Evolutionary conservation across 2,888 invertebrate genomes (phyloP), one percentile per base, ranked within the genome.

Genomic region (Leptinotarsa tumamoca): DNA sequence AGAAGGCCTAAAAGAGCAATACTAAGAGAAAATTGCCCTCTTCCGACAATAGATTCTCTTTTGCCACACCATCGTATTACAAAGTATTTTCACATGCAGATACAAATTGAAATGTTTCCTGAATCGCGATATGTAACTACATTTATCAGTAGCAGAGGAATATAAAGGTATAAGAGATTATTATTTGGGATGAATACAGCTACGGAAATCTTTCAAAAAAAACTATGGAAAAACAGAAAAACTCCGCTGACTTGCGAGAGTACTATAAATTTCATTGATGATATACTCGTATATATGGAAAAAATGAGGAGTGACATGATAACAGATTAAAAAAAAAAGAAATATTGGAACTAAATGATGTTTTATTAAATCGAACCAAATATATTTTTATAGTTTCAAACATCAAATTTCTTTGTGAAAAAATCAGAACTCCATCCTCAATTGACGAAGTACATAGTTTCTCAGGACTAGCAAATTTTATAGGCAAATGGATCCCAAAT

Each of bases 1-100:
- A 77, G 85, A 15, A 76, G 86, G 23, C 80, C 85, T 74, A 86
- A 87, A 79, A 78, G 75, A 71, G 85, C 86, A 4, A 82, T 86
- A 21, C 67, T 78, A 56, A 76, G 78, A 58, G 81, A 82, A 71
- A 81, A 82, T 69, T 80, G 78, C 68, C 82, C 82, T 13, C 67
- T 83, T 23, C 82, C 82, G 18, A 82, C 80, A 33, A 78, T 84
- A 43, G 83, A 84, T n/a, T 33, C 27, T 2, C 73, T 84, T 23
- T 63, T 73, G 73, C 74, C 81, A n/a, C 79, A 81, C 43, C 68
- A 86, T 15, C 73, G 80, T 81, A 49, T 72, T 83, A 71, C 86
- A 83, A 56, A 71, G 63, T 56, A 72, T 43, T 77, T 79, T 63
- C 75, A 75, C 5, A 72, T 69, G 23, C 15, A 52, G 79, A 80